These are phyloP conservation scores for Cantharis lateralis DNA, from an alignment of 2,888 invertebrate genomes.

Conservation along the genomic window DNA sequence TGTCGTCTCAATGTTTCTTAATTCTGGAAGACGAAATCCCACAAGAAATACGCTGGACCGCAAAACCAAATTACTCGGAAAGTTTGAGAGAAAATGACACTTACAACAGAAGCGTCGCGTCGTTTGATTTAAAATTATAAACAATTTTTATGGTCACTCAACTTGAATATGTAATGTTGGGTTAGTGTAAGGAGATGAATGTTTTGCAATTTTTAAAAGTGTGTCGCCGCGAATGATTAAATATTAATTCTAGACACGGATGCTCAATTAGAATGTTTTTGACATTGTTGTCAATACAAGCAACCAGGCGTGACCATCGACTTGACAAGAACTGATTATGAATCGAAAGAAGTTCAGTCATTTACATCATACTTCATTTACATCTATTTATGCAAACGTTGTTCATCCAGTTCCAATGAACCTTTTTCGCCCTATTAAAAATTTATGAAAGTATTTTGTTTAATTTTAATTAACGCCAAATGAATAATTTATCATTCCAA, in stretches of 20 bases:
- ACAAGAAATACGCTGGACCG: conserved; percentile 24
- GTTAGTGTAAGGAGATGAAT: background rate
- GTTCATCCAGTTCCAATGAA: conserved; percentile 10
- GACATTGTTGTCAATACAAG: conserved; percentile 50
- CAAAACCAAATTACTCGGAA: conserved; percentile 15
- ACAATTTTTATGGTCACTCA: background rate
- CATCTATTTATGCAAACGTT: conserved; percentile 36
- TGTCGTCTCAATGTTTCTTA: conserved; percentile 26
- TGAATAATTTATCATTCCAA: conserved; percentile 21
- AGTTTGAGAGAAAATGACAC: background rate
- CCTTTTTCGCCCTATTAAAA: conserved; percentile 15
- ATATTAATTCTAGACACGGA: conserved; percentile 40
- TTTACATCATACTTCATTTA: conserved; percentile 40
- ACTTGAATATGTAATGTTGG: background rate
- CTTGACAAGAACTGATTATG: conserved; percentile 47
- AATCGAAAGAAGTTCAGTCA: conserved; percentile 42
- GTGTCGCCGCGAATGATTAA: background rate
- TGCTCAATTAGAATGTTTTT: conserved; percentile 53
- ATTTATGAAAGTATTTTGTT: conserved; percentile 23
- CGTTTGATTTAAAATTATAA: background rate
- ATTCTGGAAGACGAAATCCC: conserved; percentile 23
- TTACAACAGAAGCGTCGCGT: background rate
- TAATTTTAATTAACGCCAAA: conserved; percentile 21
- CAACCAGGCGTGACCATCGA: conserved; percentile 44
- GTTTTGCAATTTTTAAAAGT: background rate